These are phyloP conservation scores for Protosalanx chinensis DNA, from an alignment of 2,797 vertebrate genomes.

Conservation along the genomic window DNA sequence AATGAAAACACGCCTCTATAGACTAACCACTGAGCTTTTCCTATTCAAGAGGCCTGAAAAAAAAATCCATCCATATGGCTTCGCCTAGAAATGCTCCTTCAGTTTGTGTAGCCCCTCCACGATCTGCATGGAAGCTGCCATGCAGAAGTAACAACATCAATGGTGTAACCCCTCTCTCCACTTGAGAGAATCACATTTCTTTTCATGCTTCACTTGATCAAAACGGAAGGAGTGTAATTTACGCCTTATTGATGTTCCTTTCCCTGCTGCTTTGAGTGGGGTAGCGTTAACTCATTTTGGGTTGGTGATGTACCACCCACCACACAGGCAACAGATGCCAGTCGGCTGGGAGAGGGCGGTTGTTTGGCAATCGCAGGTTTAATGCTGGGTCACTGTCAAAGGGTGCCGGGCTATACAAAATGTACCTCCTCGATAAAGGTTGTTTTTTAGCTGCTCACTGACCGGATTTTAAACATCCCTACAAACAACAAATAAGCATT, in stretches of 20 bases:
- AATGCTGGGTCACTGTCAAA: conserved; percentile 71
- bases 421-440: conserved; percentile 16
- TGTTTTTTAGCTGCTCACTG: conserved; percentile 12
- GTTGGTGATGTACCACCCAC: conserved; percentile 72
- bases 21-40: conserved; percentile 86
- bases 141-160: conserved; percentile 88
- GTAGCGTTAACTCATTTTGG: conserved; percentile 79
- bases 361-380: conserved; percentile 71
- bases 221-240: conserved; percentile 85
- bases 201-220: conserved; percentile 90
- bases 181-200: conserved; percentile 89
- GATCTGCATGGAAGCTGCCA: conserved; percentile 80
- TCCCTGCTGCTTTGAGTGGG: conserved; percentile 83
- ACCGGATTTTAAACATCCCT: neutral
- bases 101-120: conserved; percentile 55
- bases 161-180: conserved; percentile 79
- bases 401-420: conserved; percentile 12
- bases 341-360: conserved; percentile 77
- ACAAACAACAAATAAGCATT: neutral
- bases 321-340: conserved; percentile 83
- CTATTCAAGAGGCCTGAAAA: conserved; percentile 79
- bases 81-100: conserved; percentile 68
- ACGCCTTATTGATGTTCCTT: conserved; percentile 86
- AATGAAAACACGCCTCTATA: conserved; percentile 74
- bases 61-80: conserved; percentile 88